A percentile compares a stretch with the other conserved stretches of the same genome.
phyloP scores from a whole-genome alignment of 2,888 invertebrate genomes.

The Tetranychus truncatus region DNA sequence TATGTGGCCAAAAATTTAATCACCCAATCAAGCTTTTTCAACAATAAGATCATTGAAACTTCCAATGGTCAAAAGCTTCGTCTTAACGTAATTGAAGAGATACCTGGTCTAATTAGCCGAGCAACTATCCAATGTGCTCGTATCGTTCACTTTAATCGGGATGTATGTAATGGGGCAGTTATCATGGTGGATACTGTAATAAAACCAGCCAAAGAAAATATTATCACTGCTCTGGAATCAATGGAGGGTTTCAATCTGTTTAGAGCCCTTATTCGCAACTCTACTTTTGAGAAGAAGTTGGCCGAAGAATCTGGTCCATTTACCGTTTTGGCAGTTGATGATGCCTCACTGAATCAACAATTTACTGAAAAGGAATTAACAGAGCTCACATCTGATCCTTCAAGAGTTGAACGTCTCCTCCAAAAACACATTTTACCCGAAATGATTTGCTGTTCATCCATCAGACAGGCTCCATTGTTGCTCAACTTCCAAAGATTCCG shows the following conservation, averaged over 20 bases:
- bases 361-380: conserved; percentile 35
- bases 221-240: conserved; percentile 37
- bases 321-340: conserved; percentile 43
- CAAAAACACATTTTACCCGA: conserved; percentile 40
- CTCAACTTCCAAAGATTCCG: conserved; percentile 32
- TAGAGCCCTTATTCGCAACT: conserved; percentile 33
- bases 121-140: conserved; percentile 50
- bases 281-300: conserved; percentile 29
- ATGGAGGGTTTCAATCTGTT: conserved; percentile 37
- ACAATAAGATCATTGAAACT: conserved; percentile 40
- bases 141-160: conserved; percentile 43
- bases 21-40: conserved; percentile 35
- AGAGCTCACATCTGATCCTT: conserved; percentile 36
- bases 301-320: conserved; percentile 36
- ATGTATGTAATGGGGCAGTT: conserved; percentile 48
- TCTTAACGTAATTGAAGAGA: conserved; percentile 43
- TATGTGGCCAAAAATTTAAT: conserved; percentile 37
- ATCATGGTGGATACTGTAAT: conserved; percentile 44
- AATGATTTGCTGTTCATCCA: conserved; percentile 28
- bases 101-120: conserved; percentile 34
- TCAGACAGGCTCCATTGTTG: conserved; percentile 32
- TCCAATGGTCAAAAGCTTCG: conserved; percentile 38
- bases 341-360: conserved; percentile 40
- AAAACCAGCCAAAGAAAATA: conserved; percentile 37
- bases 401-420: conserved; percentile 37